Base-by-base conservation (phyloP, 2,888 invertebrate genomes). In the Pterostichus niger region DNA sequence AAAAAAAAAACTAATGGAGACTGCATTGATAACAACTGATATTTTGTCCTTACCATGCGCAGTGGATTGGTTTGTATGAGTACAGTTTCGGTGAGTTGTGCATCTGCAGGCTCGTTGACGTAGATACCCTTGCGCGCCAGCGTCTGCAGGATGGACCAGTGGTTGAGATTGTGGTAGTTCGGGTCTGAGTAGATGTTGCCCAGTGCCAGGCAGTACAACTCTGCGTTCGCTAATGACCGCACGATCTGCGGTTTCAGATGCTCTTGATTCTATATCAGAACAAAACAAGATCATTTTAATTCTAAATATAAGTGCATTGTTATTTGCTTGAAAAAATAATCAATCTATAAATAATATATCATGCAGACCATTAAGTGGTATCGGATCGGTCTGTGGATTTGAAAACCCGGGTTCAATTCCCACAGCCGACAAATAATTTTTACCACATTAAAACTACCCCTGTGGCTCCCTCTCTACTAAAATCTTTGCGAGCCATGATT, bases 151-250 rank as follows among this genome's bases (percentile, higher is more conserved):
- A 98, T 97, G 89, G 97, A 96, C 94, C 96, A 96, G 91, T 98
- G 98, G 92, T 97, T 98, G 87, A 98, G 94, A 91, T 96, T 97
- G 93, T 97, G 96, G 92, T 97, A 98, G 91, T 97, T 97, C 84
- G 97, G 98, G 92, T 98, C 98, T 85, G 97, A 96, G 91, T 98
- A 98, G 91, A 98, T 96, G 92, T 97, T 97, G 87, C 96, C 96
- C 90, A 98, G 92, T 84, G 98, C 97, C 90, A 96, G 93, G 91
- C 98, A 98, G 92, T 98, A 98, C 85, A 98, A 93, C 90, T 98
- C 98, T 86, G 98, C 98, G 91, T 96, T 98, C 87, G 98, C 97
- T 89, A 99, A 92, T 79, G 96, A 94, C 87, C 97, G 97, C 85
- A 96, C 95, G 89, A 99, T 95, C 89, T 96, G 96, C 78, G 98